Percentiles rank a stretch among this genome's conserved stretches.
phyloP scores from a whole-genome alignment of 1,140 invertebrate genomes.

The Drosophila teissieri region DNA sequence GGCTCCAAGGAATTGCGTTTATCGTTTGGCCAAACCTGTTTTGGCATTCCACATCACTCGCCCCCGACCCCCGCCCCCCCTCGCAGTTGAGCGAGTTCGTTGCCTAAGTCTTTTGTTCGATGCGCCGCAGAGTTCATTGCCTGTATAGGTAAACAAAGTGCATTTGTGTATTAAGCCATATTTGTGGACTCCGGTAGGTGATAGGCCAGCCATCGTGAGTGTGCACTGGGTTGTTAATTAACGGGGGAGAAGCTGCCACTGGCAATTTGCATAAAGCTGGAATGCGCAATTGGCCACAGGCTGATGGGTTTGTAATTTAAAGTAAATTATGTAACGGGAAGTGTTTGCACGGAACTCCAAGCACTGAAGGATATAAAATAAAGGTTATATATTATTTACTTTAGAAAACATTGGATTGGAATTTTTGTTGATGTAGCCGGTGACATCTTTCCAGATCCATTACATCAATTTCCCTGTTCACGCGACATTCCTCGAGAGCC shows the following conservation, averaged over 20 bases:
- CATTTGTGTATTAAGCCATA: slow-evolving; percentile 37
- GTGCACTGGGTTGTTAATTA: slow-evolving; percentile 24
- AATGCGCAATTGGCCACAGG: neutral
- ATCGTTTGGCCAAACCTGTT: slow-evolving; percentile 55
- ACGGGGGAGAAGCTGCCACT: slow-evolving; percentile 9
- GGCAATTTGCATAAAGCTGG: slow-evolving; percentile 16
- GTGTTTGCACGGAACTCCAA: neutral
- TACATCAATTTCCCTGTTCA: slow-evolving; percentile 26
- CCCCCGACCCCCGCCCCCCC: neutral
- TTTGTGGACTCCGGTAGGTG: slow-evolving; percentile 11
- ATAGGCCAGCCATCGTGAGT: slow-evolving; percentile 12
- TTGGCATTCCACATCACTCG: slow-evolving; percentile 50
- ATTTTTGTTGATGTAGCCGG: neutral
- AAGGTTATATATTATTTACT: no score
- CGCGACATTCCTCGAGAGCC: slow-evolving; percentile 30
- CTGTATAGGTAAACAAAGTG: slow-evolving; percentile 48
- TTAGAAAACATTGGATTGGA: neutral
- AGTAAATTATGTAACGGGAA: neutral
- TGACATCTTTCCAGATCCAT: slow-evolving; percentile 5
- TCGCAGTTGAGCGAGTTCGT: slow-evolving; percentile 54
- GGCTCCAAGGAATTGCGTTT: slow-evolving; percentile 56
- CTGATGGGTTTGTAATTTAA: neutral
- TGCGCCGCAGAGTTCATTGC: slow-evolving; percentile 70
- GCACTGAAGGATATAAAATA: no score
- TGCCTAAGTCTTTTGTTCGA: slow-evolving; percentile 81